Evolutionary conservation across 2,888 invertebrate species (phyloP).

Genomic region (Stegophylla sp.): DNA sequence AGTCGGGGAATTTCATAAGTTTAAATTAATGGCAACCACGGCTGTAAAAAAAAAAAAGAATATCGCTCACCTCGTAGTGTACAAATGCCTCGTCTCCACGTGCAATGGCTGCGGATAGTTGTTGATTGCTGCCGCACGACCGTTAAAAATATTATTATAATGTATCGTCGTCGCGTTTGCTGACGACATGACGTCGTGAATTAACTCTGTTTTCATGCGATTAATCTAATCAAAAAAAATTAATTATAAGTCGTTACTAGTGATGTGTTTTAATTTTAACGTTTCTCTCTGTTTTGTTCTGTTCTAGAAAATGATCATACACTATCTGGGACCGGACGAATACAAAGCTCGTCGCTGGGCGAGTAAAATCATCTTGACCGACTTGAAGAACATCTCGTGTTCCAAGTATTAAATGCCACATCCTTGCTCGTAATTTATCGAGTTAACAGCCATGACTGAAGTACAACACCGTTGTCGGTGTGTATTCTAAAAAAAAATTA

Average conservation of each 20-base stretch:
- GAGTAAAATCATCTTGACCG: slow-evolving; percentile 15
- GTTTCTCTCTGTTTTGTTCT: slow-evolving; percentile 21
- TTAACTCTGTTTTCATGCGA: no score
- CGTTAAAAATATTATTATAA: background rate
- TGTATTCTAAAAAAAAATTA: background rate
- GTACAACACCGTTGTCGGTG: background rate
- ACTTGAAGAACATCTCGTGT: background rate
- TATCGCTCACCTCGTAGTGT: slow-evolving; percentile 15
- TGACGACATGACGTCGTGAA: background rate
- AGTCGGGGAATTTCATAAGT: no score
- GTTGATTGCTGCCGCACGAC: background rate
- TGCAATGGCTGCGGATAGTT: background rate
- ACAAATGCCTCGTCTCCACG: background rate
- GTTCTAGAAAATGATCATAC: slow-evolving; percentile 52
- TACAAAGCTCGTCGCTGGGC: slow-evolving; percentile 25
- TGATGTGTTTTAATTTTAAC: background rate
- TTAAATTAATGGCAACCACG: no score
- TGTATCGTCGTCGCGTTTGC: background rate
- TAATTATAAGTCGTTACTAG: background rate
- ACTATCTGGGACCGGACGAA: background rate
- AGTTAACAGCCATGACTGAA: slow-evolving; percentile 12
- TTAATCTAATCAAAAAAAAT: no score
- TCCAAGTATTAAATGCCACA: background rate
- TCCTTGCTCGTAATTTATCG: background rate
- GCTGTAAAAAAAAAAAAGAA: no score